phyloP scores from a whole-genome alignment of 2,797 vertebrate genomes.

The Silurus lanzhouensis region DNA sequence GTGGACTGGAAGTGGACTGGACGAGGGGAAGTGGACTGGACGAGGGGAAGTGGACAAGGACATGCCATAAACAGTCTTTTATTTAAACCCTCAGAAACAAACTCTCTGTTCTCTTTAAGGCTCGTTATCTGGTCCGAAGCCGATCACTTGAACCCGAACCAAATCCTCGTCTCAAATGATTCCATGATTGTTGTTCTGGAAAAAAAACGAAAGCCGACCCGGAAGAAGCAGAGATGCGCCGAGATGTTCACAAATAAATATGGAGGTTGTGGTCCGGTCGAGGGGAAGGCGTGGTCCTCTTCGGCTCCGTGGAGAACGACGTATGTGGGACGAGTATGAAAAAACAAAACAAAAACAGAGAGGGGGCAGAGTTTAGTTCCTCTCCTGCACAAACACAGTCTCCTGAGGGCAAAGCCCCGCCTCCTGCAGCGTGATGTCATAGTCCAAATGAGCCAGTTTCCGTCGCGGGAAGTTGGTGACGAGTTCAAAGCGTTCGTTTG shows the following conservation, averaged over 20 bases:
- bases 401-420: conserved; percentile 99
- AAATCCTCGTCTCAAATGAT: neutral
- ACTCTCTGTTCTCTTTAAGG: neutral
- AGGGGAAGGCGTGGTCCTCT: conserved; percentile 23
- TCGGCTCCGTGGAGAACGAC: conserved; percentile 35
- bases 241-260: conserved; percentile 58
- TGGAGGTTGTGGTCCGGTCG: conserved; percentile 26
- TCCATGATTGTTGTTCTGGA: neutral
- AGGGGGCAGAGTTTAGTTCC: conserved; percentile 82
- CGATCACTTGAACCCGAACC: neutral
- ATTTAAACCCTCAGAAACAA: conserved; percentile 36
- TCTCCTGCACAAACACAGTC: conserved; percentile 99
- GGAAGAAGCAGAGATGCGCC: conserved; percentile 6
- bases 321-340: conserved; percentile 46
- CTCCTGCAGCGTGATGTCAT: conserved; percentile 98
- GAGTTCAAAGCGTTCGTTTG: conserved; percentile 97
- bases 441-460: conserved; percentile 98
- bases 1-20: no score
- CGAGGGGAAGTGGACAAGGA: neutral
- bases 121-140: neutral
- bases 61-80: neutral
- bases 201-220: neutral
- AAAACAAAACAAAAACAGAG: conserved; percentile 8
- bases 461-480: conserved; percentile 98
- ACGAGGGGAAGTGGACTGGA: no score